phyloP scores from a whole-genome alignment of 2,888 invertebrate species.

The Lochmaea capreae region DNA sequence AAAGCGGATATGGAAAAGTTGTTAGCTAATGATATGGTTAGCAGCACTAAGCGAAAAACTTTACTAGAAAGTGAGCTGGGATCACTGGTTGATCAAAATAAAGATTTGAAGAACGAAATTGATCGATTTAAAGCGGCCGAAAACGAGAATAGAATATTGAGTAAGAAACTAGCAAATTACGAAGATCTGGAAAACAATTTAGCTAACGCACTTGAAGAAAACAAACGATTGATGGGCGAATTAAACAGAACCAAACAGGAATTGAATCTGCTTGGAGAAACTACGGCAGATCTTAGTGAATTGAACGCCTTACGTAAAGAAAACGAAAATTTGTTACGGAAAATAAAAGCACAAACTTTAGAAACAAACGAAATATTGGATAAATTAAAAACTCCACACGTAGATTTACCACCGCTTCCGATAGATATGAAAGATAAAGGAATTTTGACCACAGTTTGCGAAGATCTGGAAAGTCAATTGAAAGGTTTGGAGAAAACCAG shows the following conservation, averaged over 20 bases:
- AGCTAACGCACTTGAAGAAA: conserved; percentile 37
- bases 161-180: conserved; percentile 10
- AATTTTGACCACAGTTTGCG: conserved; percentile 53
- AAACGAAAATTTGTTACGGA: conserved; percentile 52
- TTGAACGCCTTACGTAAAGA: conserved; percentile 50
- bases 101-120: conserved; percentile 28
- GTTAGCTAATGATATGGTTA: conserved; percentile 47
- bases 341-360: conserved; percentile 50
- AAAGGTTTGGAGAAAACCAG: conserved; percentile 34
- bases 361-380: conserved; percentile 52
- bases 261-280: conserved; percentile 42
- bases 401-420: conserved; percentile 34
- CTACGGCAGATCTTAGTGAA: conserved; percentile 34
- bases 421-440: conserved; percentile 55
- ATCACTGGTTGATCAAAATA: conserved; percentile 36
- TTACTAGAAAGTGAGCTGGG: conserved; percentile 49
- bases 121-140: conserved; percentile 30
- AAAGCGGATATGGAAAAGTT: conserved; percentile 52
- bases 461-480: conserved; percentile 55
- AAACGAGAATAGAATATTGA: conserved; percentile 29
- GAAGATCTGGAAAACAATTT: conserved; percentile 37
- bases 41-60: conserved; percentile 43
- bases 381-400: conserved; percentile 48
- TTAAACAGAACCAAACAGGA: conserved; percentile 29
- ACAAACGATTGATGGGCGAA: conserved; percentile 38